Evolutionary conservation across 2,797 vertebrate species (phyloP).

Genomic region (Smutsia gigantea): DNA sequence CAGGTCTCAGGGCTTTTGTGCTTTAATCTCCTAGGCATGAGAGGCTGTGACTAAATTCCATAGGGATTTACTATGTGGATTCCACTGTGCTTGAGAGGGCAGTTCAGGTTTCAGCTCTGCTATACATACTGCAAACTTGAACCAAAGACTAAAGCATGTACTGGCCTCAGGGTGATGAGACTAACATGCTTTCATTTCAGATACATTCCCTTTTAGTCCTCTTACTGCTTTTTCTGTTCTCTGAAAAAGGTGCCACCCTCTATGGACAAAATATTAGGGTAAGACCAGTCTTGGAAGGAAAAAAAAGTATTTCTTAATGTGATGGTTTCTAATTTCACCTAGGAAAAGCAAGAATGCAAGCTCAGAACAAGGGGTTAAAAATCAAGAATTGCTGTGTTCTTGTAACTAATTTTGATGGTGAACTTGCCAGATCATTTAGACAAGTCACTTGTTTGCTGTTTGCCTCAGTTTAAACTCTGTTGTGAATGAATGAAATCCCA

Average conservation of each 20-base stretch:
- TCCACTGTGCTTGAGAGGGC: conserved; percentile 55
- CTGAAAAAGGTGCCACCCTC: conserved; percentile 37
- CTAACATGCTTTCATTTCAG: neutral
- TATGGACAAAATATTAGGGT: conserved; percentile 22
- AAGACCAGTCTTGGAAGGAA: conserved; percentile 50
- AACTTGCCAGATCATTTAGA: neutral
- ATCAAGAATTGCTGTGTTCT: conserved; percentile 17
- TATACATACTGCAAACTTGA: conserved; percentile 63
- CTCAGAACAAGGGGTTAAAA: conserved; percentile 35
- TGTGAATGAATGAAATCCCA: conserved; percentile 41
- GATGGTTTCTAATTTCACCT: neutral
- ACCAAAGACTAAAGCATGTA: conserved; percentile 76
- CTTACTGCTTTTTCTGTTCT: conserved; percentile 1
- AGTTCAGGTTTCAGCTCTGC: conserved; percentile 67
- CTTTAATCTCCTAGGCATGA: conserved; percentile 76
- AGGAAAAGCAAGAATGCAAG: conserved; percentile 11
- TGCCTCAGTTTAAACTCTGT: conserved; percentile 64
- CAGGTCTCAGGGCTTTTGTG: conserved; percentile 78
- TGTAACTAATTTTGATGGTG: conserved; percentile 44
- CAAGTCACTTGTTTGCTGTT: conserved; percentile 59
- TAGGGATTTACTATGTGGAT: conserved; percentile 78
- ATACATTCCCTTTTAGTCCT: neutral
- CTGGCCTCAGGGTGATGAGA: conserved; percentile 31
- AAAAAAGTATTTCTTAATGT: neutral
- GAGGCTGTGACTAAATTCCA: conserved; percentile 77